phyloP scores from a whole-genome alignment of 2,113 vertebrate genomes.

The Hemibagrus wyckioides region DNA sequence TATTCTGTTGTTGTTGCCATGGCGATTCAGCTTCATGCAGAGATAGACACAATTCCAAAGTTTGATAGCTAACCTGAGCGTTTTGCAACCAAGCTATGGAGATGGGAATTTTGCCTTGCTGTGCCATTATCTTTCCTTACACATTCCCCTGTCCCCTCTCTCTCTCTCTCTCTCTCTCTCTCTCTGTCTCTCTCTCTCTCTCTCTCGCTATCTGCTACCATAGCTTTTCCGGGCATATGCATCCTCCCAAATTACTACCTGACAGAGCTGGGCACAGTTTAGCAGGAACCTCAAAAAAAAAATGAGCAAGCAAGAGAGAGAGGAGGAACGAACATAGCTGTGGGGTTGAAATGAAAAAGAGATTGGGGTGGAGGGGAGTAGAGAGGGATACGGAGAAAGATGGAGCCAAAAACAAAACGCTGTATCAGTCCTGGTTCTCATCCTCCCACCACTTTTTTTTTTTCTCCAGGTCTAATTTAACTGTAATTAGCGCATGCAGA shows the following conservation, averaged over 20 bases:
- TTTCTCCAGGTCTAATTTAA: conserved; percentile 70
- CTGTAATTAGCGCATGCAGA: conserved; percentile 72
- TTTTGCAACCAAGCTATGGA: background rate
- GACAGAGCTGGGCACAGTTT: conserved; percentile 48
- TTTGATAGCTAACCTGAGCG: background rate
- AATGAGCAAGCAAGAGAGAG: background rate
- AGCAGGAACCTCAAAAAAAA: conserved; percentile 37
- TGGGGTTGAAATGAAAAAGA: background rate
- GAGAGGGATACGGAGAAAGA: conserved; percentile 24
- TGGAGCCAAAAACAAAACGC: conserved; percentile 57
- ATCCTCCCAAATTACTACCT: conserved; percentile 65
- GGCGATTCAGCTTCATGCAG: conserved; percentile 2
- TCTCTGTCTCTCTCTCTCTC: conserved; percentile 6
- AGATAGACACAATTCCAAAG: background rate
- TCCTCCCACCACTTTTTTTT: conserved; percentile 56
- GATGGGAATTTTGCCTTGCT: background rate
- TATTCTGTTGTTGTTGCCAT: conserved; percentile 18
- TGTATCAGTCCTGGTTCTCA: conserved; percentile 55
- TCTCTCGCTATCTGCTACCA: conserved; percentile 42
- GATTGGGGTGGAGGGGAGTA: background rate
- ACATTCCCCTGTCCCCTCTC: conserved; percentile 24
- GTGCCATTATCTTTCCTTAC: conserved; percentile 8
- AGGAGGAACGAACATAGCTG: background rate
- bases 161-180: background rate
- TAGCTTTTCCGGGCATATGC: conserved; percentile 49